A percentile compares a stretch with the other conserved stretches of the same genome.
These are phyloP conservation scores for Melieria crassipennis DNA, from an alignment of 2,888 invertebrate species.

Conservation along the genomic window DNA sequence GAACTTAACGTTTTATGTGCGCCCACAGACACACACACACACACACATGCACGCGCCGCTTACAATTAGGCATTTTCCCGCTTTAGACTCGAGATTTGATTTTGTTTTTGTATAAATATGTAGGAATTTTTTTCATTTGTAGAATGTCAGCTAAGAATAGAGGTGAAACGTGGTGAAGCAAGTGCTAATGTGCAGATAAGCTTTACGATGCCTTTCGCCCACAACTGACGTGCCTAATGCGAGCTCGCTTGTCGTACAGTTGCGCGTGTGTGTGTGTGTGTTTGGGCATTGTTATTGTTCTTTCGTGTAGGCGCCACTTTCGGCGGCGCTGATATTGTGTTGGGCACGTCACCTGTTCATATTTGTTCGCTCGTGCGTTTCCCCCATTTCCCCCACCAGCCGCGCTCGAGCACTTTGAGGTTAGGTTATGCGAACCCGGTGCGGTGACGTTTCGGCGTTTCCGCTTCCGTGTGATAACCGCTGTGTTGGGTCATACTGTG, in stretches of 20 bases:
- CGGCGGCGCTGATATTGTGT: too few species aligned
- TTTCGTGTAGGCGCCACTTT: too few species aligned
- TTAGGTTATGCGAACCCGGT: background rate
- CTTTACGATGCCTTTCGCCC: constrained; percentile 40
- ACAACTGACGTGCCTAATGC: too few species aligned
- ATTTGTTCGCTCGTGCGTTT: constrained; percentile 2
- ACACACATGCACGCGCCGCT: too few species aligned
- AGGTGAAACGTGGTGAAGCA: constrained; percentile 30
- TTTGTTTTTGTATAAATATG: too few species aligned
- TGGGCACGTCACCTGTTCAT: constrained; percentile 5
- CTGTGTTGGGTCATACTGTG: background rate
- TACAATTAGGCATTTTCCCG: background rate
- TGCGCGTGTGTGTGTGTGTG: too few species aligned
- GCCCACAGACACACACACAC: too few species aligned
- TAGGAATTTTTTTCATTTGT: background rate
- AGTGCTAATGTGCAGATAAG: constrained; percentile 49
- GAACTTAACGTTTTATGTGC: background rate
- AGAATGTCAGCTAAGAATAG: background rate
- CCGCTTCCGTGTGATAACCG: constrained; percentile 27
- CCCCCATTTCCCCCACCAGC: background rate
- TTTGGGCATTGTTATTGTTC: too few species aligned
- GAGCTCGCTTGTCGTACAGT: background rate
- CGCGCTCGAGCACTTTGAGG: background rate
- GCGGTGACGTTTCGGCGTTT: constrained; percentile 10
- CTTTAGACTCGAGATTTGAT: background rate